Evolutionary conservation across 2,888 invertebrate genomes (phyloP).

Genomic region (Phengaris alcon): DNA sequence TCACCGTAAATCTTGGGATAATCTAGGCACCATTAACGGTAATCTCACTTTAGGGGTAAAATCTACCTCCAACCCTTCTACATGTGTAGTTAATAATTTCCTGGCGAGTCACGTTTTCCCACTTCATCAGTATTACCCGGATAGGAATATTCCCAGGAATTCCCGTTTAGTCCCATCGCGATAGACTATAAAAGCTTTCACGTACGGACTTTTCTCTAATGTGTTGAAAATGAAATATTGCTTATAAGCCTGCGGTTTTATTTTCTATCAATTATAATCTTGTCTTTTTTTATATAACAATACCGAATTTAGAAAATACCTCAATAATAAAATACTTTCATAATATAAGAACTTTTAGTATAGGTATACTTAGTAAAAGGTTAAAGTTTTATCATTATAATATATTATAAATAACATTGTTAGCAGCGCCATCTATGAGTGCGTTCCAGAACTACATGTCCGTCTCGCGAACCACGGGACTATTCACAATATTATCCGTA

Average conservation of each 20-base stretch:
- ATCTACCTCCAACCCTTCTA: background rate
- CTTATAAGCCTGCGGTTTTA: background rate
- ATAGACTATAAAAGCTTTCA: conserved; percentile 5
- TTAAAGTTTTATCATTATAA: no score
- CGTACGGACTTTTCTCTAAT: background rate
- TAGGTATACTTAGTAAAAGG: no score
- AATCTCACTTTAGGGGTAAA: conserved; percentile 3
- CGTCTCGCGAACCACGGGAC: background rate
- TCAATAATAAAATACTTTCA: background rate
- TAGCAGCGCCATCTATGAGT: conserved; percentile 30
- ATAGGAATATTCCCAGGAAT: background rate
- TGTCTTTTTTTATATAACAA: background rate
- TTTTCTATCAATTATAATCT: background rate
- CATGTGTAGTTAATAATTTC: conserved; percentile 4
- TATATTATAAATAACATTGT: background rate
- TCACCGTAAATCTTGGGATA: conserved; percentile 14
- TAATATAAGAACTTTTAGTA: background rate
- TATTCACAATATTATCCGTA: background rate
- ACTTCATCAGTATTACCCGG: conserved; percentile 7
- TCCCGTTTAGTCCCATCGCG: background rate
- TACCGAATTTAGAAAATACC: background rate
- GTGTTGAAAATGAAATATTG: background rate
- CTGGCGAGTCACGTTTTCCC: conserved; percentile 4
- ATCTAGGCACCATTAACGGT: conserved; percentile 11
- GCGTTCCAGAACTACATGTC: background rate